Evolutionary conservation across 2,888 invertebrate genomes (phyloP).

Genomic region (Luperina nickerlii): DNA sequence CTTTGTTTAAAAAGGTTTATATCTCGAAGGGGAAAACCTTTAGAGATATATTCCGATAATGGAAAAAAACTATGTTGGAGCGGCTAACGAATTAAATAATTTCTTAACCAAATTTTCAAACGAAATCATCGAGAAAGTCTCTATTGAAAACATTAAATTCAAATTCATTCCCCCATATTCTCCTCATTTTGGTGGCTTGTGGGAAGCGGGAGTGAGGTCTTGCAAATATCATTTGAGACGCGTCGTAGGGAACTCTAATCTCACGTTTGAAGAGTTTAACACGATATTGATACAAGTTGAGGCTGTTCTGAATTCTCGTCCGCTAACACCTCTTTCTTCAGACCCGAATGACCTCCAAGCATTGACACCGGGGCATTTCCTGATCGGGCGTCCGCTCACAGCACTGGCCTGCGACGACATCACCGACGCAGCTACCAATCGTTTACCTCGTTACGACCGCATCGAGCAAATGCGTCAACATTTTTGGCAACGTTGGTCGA

Average conservation of each 20-base stretch:
- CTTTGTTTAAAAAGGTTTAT: background rate
- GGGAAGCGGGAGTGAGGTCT: too few relatives aligned
- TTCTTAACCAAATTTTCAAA: background rate
- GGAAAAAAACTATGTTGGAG: constrained; percentile 3
- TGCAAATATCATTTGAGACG: too few relatives aligned
- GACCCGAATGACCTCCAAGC: constrained; percentile 6
- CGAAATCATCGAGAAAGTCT: background rate
- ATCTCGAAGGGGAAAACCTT: constrained; percentile 2
- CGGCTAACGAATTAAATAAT: background rate
- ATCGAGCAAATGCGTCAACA: constrained; percentile 1
- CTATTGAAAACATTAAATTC: constrained; percentile 6
- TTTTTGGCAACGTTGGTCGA: background rate
- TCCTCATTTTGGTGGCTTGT: background rate
- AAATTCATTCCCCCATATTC: background rate
- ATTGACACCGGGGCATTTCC: background rate
- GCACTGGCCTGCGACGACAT: background rate
- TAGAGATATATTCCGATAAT: background rate
- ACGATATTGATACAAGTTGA: background rate
- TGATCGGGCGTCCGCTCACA: constrained; percentile 4
- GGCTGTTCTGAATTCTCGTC: background rate
- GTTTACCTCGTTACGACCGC: constrained; percentile 4
- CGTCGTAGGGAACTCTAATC: too few relatives aligned
- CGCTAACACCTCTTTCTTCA: background rate
- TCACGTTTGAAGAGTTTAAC: constrained; percentile 4
- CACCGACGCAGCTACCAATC: background rate